Evolutionary conservation across 1,140 invertebrate genomes (phyloP).

Genomic region (Ctenoplectra terminalis): DNA sequence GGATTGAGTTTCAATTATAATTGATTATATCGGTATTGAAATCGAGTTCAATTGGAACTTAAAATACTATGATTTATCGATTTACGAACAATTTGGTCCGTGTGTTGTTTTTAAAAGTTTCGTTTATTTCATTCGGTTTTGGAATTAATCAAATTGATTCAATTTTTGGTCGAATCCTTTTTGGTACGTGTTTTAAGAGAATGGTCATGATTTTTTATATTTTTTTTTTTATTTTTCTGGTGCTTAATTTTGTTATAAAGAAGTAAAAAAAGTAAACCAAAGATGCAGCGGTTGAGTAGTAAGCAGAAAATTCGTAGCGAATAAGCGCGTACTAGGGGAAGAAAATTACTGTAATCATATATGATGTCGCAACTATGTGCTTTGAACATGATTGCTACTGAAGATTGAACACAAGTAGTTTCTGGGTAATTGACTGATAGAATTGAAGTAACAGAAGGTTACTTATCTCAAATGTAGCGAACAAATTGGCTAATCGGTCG

Average conservation of each 20-base stretch:
- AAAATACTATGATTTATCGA: background rate
- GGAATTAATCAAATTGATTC: too few species aligned
- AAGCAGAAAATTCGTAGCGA: background rate
- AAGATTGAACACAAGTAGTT: background rate
- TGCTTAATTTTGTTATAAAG: background rate
- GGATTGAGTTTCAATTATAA: background rate
- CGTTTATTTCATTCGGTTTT: too few species aligned
- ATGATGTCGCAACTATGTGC: background rate
- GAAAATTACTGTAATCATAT: slow-evolving; percentile 1
- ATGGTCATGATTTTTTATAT: too few species aligned
- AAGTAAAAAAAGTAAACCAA: background rate
- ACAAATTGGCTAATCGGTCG: background rate
- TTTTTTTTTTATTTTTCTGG: background rate
- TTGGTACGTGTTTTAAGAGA: too few species aligned
- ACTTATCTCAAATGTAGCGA: background rate
- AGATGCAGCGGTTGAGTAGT: too few species aligned
- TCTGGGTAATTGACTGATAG: background rate
- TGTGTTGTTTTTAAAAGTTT: too few species aligned
- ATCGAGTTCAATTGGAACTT: background rate
- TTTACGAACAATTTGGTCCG: too few species aligned
- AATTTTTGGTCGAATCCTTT: too few species aligned
- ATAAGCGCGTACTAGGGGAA: background rate
- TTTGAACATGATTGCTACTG: background rate
- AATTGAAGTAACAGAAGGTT: background rate
- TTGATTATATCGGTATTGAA: background rate